Base-by-base conservation (phyloP, 2,113 vertebrate genomes). In the Hippoglossus stenolepis region DNA sequence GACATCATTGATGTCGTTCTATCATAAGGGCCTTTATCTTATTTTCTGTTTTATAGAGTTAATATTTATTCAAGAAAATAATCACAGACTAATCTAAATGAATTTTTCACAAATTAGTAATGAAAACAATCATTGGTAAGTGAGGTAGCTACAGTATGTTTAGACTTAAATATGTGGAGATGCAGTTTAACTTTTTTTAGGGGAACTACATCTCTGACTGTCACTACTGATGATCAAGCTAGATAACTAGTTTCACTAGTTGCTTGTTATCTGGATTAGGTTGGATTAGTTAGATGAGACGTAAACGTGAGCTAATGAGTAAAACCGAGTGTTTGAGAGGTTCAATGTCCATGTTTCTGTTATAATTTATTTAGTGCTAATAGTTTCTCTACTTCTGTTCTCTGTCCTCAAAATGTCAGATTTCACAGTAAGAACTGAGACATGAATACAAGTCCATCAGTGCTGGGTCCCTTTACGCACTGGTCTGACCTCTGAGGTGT, bases 401-500 rank as follows among this genome's bases (percentile, higher is more conserved):
- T 40, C 1, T n/a, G 51, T 31, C 35, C 56, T 2, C 20, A 45
- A 62, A 70, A 59, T 24, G 56, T 70, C 49, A 17, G 11, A 6
- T 31, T 7, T 4, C 4, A 15, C 14, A 10, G 58, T 71, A 14
- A 45, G 54, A 65, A 21, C 12, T 21, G n/a, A 53, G 56, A 38
- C 49, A 24, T 8, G 35, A 47, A 20, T 43, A 38, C 1, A 3
- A 15, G 26, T 72, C 43, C 40, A 31, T 53, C 31, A 35, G 61
- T 8, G 38, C 38, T 40, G 61, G 20, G 6, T 38, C 21, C 20
- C 43, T 53, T 8, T 3, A 5, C 8, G 21, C 24, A 31, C 17
- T 3, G 4, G 43, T 49, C 53, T 45, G 75, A 80, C 83, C 74
- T 74, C 59, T 56, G 6, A 26, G 26, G 67, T 38, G 57, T 58